Evolutionary conservation across 2,888 invertebrate genomes (phyloP), one percentile per base, ranked within the genome.

Genomic region (Apoda limacodes): DNA sequence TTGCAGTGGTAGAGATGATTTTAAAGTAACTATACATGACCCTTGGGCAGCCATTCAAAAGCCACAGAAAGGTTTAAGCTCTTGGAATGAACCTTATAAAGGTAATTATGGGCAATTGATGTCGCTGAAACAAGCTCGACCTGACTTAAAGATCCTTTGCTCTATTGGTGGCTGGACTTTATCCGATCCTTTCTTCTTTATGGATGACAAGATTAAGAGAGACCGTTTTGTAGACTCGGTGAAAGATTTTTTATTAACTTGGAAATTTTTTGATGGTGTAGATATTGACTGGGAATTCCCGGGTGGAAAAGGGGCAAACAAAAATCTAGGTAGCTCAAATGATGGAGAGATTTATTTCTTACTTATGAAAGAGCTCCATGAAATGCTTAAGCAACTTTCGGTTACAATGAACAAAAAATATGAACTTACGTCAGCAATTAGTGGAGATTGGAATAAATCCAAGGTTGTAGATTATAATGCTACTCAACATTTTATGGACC

Each of bases 211-310:
- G 42, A 45, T 42, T 1, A 80, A 80, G 50, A 63, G 80, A 39
- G 49, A 56, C 32, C 67, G 76, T 19, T 80, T 80, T 40, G 72
- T 80, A 1, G 68, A 50, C 27, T 80, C 80, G 5, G 78, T 76
- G 1, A 76, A 69, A 40, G 80, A 80, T 23, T 80, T 80, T 52
- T 59, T 80, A 1, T 57, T 65, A 36, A 80, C 80, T 2, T 80
- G 80, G 80, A 80, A 80, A 39, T 80, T 80, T 65, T 80, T 78
- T 28, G 80, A 80, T 25, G 80, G 80, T 13, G 76, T 80, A 2
- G 80, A 80, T 23, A 80, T 80, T 31, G 80, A 80, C 40, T 80
- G 80, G 80, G 80, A 80, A 39, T 80, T 80, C 65, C 80, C 80
- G 47, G 80, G 80, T 25, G 80, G 80, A 35, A 78, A 80, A 34